Evolutionary conservation across 2,113 vertebrate genomes (phyloP).

Genomic region (Hassar affinis): DNA sequence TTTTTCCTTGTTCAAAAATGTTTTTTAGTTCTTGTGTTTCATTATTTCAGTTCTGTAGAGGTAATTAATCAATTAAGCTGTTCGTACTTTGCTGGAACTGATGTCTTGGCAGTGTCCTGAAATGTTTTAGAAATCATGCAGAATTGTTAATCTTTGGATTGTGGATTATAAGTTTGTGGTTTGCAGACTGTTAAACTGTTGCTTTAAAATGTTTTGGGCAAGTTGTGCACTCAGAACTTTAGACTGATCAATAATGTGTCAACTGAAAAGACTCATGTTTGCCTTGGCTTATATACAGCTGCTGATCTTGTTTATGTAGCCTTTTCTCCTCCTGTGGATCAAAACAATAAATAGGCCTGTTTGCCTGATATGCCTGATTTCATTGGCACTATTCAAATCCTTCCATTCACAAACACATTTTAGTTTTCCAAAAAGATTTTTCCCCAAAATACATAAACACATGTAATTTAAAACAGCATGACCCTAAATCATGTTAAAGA

Average conservation of each 20-base stretch:
- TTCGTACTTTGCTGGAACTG: not conserved
- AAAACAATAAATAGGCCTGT: no score
- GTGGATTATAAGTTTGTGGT: not conserved
- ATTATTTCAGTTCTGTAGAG: not conserved
- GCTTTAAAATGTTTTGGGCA: not conserved
- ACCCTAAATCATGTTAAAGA: not conserved
- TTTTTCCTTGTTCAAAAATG: not conserved
- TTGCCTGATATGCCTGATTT: no score
- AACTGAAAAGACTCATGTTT: slow-evolving; percentile 17
- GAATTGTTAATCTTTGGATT: not conserved
- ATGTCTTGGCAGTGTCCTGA: not conserved
- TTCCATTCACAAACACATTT: no score
- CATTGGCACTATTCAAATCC: no score
- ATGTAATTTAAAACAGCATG: not conserved
- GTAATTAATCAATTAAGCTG: not conserved
- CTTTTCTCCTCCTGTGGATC: not conserved
- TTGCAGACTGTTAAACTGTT: not conserved
- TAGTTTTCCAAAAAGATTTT: not conserved
- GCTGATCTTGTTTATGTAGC: not conserved
- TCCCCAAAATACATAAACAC: not conserved
- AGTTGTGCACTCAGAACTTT: not conserved
- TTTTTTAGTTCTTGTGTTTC: not conserved
- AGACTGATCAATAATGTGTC: slow-evolving; percentile 9
- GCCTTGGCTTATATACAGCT: not conserved
- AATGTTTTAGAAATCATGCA: not conserved